phyloP scores from a whole-genome alignment of 2,113 vertebrate species.

The Empidonax alnorum region DNA sequence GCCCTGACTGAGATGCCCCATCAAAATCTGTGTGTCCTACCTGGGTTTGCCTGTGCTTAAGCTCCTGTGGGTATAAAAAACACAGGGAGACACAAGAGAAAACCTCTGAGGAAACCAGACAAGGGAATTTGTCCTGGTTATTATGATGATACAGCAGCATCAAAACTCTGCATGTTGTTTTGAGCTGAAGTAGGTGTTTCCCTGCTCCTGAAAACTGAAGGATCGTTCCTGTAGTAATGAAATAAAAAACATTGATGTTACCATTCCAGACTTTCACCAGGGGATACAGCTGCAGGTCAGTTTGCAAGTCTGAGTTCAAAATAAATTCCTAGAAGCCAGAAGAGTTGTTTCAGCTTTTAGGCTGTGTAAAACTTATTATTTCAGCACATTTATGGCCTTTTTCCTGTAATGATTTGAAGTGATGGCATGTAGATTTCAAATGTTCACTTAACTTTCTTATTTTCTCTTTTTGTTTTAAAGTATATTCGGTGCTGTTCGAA shows the following conservation, averaged over 20 bases:
- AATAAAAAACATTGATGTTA: background rate
- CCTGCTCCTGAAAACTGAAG: background rate
- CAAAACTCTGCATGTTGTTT: background rate
- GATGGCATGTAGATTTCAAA: background rate
- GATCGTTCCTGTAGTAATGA: background rate
- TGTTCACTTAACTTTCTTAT: conserved; percentile 44
- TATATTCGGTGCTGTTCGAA: conserved; percentile 98
- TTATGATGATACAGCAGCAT: background rate
- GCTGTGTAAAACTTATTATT: background rate
- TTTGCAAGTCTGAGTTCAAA: background rate
- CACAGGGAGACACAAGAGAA: background rate
- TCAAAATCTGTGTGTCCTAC: background rate
- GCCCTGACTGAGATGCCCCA: background rate
- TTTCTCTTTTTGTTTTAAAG: conserved; percentile 76
- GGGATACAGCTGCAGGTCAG: background rate
- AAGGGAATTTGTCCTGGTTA: background rate
- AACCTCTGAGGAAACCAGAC: background rate
- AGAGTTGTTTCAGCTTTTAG: background rate
- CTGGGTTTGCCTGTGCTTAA: background rate
- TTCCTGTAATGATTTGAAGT: background rate
- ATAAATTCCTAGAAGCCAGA: background rate
- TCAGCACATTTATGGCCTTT: background rate
- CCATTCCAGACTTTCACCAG: background rate
- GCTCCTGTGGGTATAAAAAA: background rate
- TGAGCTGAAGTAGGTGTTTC: background rate